Evolutionary conservation across 2,797 vertebrate genomes (phyloP), one percentile per base, ranked within the genome.

Genomic region (Neostethus bicornis): DNA sequence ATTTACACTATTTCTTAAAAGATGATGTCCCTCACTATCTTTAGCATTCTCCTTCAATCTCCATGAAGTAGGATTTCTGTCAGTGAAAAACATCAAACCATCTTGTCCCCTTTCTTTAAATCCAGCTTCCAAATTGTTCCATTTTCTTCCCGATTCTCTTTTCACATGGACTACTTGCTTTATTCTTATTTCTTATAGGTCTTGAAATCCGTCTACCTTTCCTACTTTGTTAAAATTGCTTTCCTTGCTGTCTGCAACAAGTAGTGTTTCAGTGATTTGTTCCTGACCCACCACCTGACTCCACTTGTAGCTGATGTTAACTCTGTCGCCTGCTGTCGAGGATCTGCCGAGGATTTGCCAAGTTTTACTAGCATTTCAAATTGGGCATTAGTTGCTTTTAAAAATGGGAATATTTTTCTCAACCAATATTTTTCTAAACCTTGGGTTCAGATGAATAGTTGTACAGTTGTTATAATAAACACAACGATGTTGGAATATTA

Each of bases 291-390:
- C 54, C 51, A 62, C 64, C 80, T 78, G 58, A 77, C 73, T 81
- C 76, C 75, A 78, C 75, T 83, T 61, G 52, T 62, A 67, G 43
- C 63, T 77, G 60, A 84, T 82, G 80, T 84, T 80, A 80, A 80
- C 41, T 69, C 53, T 70, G 50, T 61, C 58, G 62, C 55, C 54
- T 55, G 46, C 70, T 56, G 65, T 70, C 38, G n/a, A n/a, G n/a
- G n/a, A n/a, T n/a, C n/a, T n/a, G n/a, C 31, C 16, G 57, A 52
- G 61, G 60, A 78, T 13, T 74, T 84, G 74, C 85, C 69, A 84
- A 80, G 57, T 69, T 79, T 73, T 80, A 65, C 80, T 61, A 70
- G 55, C 46, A 29, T 77, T 80, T 61, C 67, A 9, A 65, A 52
- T 24, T 47, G 13, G 49, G 58, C 14, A 54, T 28, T 52, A 41